These are phyloP conservation scores for Drosophila silvestris DNA, from an alignment of 2,888 invertebrate genomes.

Conservation along the genomic window DNA sequence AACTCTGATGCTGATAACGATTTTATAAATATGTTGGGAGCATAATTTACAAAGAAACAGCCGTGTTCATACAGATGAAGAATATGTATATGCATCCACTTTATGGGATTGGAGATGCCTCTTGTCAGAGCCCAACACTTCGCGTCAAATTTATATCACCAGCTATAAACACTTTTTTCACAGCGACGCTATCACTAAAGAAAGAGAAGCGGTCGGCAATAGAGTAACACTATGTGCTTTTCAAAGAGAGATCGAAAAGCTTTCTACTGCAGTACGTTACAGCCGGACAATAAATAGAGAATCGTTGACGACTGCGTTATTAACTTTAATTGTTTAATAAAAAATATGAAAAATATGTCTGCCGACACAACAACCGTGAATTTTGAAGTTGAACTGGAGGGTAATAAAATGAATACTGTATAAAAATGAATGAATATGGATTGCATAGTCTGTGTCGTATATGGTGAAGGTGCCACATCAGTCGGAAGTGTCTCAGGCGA, in stretches of 20 bases:
- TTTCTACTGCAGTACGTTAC: conserved; percentile 9
- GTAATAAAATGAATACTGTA: conserved; percentile 46
- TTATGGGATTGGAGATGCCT: background rate
- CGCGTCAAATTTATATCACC: background rate
- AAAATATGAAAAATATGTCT: conserved; percentile 29
- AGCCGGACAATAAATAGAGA: conserved; percentile 1
- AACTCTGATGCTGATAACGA: background rate
- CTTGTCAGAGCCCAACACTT: background rate
- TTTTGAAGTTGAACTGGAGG: conserved; percentile 70
- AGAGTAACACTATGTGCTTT: conserved; percentile 1
- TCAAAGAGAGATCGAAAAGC: conserved; percentile 13
- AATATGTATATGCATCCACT: background rate
- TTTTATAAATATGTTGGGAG: background rate
- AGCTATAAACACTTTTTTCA: background rate
- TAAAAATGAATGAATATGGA: background rate
- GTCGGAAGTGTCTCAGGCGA: conserved; percentile 28
- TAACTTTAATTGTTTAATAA: conserved; percentile 1
- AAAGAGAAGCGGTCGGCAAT: background rate
- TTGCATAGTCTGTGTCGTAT: conserved; percentile 46
- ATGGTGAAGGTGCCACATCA: conserved; percentile 67
- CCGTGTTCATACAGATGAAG: background rate
- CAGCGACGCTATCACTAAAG: no score
- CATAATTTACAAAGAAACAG: background rate
- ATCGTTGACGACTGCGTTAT: background rate
- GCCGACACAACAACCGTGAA: conserved; percentile 37